phyloP scores from a whole-genome alignment of 2,797 vertebrate species.

The Huso huso region DNA sequence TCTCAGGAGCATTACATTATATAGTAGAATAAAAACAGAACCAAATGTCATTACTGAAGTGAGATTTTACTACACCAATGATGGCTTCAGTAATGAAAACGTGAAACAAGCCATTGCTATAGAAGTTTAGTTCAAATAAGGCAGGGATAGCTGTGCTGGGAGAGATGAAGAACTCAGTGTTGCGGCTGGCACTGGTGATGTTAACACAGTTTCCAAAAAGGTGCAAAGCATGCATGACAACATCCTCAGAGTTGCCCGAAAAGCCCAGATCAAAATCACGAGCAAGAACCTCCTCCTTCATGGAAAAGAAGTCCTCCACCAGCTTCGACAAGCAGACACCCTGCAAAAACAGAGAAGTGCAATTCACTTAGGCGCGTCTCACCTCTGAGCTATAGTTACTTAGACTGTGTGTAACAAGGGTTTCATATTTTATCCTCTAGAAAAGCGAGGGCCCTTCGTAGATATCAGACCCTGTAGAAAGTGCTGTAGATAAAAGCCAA shows the following conservation, averaged over 20 bases:
- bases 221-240: conserved; percentile 95
- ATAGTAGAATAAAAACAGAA: too few species aligned
- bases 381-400: too few species aligned
- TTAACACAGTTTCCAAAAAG: conserved; percentile 88
- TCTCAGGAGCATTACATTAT: too few species aligned
- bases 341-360: conserved; percentile 41
- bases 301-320: conserved; percentile 97
- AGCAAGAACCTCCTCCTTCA: conserved; percentile 95
- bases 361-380: too few species aligned
- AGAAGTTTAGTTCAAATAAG: conserved; percentile 96
- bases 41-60: too few species aligned
- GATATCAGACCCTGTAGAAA: too few species aligned
- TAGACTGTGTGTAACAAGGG: too few species aligned
- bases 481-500: too few species aligned
- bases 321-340: conserved; percentile 85
- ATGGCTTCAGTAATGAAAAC: conserved; percentile 92
- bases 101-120: conserved; percentile 93
- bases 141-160: conserved; percentile 79
- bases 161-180: conserved; percentile 86
- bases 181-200: conserved; percentile 81
- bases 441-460: too few species aligned
- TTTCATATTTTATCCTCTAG: too few species aligned
- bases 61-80: conserved; percentile 60
- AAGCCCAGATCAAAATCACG: conserved; percentile 95
- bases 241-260: conserved; percentile 94